A percentile compares a stretch with the other conserved stretches of the same genome.
These are phyloP conservation scores for Rhinolophus sinicus DNA, from an alignment of 2,113 vertebrate genomes.

Conservation along the genomic window DNA sequence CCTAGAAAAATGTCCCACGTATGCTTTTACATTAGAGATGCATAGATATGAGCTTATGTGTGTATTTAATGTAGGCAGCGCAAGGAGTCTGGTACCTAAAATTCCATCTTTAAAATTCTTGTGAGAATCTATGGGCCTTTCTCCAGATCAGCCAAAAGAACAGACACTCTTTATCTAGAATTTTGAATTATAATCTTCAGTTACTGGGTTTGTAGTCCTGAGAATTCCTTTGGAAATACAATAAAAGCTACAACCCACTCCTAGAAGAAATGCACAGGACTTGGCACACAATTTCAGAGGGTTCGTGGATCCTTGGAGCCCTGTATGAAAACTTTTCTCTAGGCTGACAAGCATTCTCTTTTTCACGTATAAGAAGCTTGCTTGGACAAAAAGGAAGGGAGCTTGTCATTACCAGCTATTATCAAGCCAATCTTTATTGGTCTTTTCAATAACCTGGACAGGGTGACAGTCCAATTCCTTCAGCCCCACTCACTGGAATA, in stretches of 20 bases:
- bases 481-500: not conserved
- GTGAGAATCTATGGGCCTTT: not conserved
- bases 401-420: not conserved
- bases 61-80: not conserved
- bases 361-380: not conserved
- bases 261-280: not conserved
- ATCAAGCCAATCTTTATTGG: not conserved
- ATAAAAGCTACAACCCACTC: not conserved
- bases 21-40: not conserved
- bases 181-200: constrained; percentile 5
- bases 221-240: not conserved
- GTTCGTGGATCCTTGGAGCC: not conserved
- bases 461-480: not conserved
- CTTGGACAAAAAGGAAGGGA: not conserved
- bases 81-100: not conserved
- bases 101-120: not conserved
- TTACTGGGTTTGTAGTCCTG: not conserved
- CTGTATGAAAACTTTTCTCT: not conserved
- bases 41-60: not conserved
- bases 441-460: not conserved
- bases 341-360: not conserved
- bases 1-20: not conserved
- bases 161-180: not conserved
- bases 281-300: not conserved
- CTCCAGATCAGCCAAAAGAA: not conserved